These are phyloP conservation scores for Tetraodon nigroviridis DNA, from an alignment of 2,113 vertebrate genomes.

Conservation along the genomic window DNA sequence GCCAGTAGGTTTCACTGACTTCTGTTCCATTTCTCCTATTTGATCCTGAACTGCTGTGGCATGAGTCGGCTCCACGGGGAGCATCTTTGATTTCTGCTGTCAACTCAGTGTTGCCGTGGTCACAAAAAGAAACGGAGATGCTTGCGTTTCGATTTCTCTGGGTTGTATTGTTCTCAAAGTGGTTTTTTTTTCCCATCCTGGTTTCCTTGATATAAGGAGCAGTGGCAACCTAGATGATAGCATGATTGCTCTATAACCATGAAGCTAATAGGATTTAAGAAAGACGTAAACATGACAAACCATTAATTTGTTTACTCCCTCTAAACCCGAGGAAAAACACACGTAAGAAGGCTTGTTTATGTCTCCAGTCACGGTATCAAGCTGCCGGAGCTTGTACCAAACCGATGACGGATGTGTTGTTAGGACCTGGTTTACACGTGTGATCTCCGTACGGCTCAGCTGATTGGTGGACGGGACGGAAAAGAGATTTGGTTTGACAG, in stretches of 20 bases:
- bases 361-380: slow-evolving; percentile 17
- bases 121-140: no score
- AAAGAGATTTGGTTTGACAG: slow-evolving; percentile 34
- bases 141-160: no score
- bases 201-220: no score
- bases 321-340: not conserved
- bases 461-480: slow-evolving; percentile 42
- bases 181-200: no score
- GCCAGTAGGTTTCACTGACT: slow-evolving; percentile 57
- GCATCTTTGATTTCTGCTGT: slow-evolving; percentile 1
- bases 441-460: slow-evolving; percentile 31
- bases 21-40: slow-evolving; percentile 44
- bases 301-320: no score
- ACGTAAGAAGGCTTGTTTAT: not conserved
- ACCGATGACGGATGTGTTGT: slow-evolving; percentile 7
- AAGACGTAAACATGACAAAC: no score
- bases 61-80: not conserved
- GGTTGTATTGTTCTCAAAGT: no score
- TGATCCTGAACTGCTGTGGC: slow-evolving; percentile 53
- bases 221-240: no score
- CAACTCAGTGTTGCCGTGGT: not conserved
- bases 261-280: no score
- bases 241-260: no score
- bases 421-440: slow-evolving; percentile 34
- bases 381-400: no score